These are phyloP conservation scores for Cosmia pyralina DNA, from an alignment of 2,888 invertebrate species.

Conservation along the genomic window DNA sequence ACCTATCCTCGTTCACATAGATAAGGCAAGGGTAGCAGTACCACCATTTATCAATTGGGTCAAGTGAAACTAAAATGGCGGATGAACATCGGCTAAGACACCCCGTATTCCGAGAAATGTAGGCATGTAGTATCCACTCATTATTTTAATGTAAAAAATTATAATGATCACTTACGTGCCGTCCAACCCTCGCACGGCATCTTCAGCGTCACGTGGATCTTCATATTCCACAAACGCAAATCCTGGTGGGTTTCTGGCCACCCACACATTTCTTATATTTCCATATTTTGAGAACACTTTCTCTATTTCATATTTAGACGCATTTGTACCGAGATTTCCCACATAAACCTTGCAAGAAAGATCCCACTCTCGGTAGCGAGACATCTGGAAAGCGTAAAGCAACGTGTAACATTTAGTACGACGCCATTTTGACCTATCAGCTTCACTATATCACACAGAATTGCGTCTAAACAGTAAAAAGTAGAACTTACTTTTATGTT, in stretches of 20 bases:
- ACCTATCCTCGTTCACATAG: neutral
- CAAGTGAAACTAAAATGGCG: conserved; percentile 65
- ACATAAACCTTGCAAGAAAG: conserved; percentile 97
- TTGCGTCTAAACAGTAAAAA: neutral
- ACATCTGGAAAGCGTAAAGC: conserved; percentile 88
- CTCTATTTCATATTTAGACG: conserved; percentile 97
- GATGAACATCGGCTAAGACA: conserved; percentile 21
- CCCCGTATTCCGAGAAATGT: neutral
- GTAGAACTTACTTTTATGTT: conserved; percentile 41
- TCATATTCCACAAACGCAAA: conserved; percentile 97
- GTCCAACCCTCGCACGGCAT: conserved; percentile 95
- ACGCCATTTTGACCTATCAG: conserved; percentile 72
- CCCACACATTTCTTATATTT: conserved; percentile 97
- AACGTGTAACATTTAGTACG: conserved; percentile 60
- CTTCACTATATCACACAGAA: neutral
- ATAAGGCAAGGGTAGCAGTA: conserved; percentile 46
- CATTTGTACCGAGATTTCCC: conserved; percentile 97
- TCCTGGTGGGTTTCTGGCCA: conserved; percentile 97
- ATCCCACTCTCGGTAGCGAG: conserved; percentile 94
- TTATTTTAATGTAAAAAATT: neutral
- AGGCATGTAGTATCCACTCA: neutral
- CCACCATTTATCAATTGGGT: conserved; percentile 28
- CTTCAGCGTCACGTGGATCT: conserved; percentile 96
- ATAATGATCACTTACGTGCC: conserved; percentile 89
- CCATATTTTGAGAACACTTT: conserved; percentile 97